Evolutionary conservation across 2,113 vertebrate genomes (phyloP).

Genomic region (Tetrao urogallus): DNA sequence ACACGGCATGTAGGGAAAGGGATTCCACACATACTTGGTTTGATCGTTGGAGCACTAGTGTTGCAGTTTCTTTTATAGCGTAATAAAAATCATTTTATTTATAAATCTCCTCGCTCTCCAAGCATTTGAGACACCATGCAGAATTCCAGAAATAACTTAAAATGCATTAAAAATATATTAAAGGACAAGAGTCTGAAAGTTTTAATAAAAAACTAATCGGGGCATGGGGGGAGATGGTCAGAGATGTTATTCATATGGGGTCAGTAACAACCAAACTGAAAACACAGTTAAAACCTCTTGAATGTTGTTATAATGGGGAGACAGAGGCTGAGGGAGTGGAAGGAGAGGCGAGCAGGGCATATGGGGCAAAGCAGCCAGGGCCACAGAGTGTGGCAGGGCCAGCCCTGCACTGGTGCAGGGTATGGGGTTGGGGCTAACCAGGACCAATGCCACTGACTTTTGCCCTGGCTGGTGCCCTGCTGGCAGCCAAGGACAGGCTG

Average conservation of each 20-base stretch:
- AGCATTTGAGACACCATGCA: not conserved
- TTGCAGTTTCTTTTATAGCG: not conserved
- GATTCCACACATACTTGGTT: slow-evolving; percentile 45
- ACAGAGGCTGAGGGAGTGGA: not conserved
- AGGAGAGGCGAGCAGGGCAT: not conserved
- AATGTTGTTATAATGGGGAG: not conserved
- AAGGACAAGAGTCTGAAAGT: slow-evolving; percentile 1
- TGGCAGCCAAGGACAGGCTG: not conserved
- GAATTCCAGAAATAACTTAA: slow-evolving; percentile 47
- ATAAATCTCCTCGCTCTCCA: not conserved
- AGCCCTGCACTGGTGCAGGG: not conserved
- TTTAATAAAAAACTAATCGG: slow-evolving; percentile 57
- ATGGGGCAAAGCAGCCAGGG: not conserved
- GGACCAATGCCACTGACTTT: not conserved
- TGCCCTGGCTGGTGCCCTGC: not conserved
- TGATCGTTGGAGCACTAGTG: not conserved
- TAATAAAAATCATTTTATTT: slow-evolving; percentile 51
- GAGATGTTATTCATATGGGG: not conserved
- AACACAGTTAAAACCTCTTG: not conserved
- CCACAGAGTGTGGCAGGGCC: not conserved
- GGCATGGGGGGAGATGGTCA: not conserved
- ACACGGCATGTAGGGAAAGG: not conserved
- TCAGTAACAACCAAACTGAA: slow-evolving; percentile 21
- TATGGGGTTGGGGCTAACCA: accelerated
- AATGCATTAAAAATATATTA: slow-evolving; percentile 43